Percentiles rank a stretch among this genome's conserved stretches.
Evolutionary conservation across 2,888 invertebrate species (phyloP).

Genomic region (Drosophila differens): DNA sequence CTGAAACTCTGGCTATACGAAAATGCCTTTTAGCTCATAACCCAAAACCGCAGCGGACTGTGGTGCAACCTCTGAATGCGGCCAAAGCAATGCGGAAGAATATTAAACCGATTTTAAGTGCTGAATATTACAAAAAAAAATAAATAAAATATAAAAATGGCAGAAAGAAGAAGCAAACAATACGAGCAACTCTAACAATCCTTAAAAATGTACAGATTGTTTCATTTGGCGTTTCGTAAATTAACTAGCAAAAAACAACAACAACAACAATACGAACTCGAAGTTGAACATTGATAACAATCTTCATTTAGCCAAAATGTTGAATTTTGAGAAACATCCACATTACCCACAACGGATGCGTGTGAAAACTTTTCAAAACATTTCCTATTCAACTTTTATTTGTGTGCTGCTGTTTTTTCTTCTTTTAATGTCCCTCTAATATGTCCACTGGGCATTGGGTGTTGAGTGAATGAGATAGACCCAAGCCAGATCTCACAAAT

Average conservation of each 20-base stretch:
- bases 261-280: conserved; percentile 2
- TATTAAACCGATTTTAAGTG: conserved; percentile 79
- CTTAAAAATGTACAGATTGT: conserved; percentile 21
- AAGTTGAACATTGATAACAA: conserved; percentile 33
- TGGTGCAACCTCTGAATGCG: conserved; percentile 70
- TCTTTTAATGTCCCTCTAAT: conserved; percentile 53
- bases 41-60: conserved; percentile 46
- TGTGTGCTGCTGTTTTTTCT: conserved; percentile 27
- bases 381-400: conserved; percentile 61
- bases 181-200: neutral
- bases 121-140: conserved; percentile 55
- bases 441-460: conserved; percentile 62
- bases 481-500: neutral
- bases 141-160: conserved; percentile 20
- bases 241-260: conserved; percentile 51
- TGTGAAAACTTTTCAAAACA: conserved; percentile 47
- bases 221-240: conserved; percentile 63
- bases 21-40: conserved; percentile 46
- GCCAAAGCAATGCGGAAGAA: conserved; percentile 80
- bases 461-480: conserved; percentile 1
- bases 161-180: conserved; percentile 9
- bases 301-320: conserved; percentile 9
- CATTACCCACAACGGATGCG: neutral
- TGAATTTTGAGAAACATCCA: conserved; percentile 5
- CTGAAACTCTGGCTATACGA: conserved; percentile 8